A percentile compares a stretch with the other conserved stretches of the same genome.
These are phyloP conservation scores for Marasmarcha lunaedactyla DNA, from an alignment of 2,888 invertebrate genomes.

Conservation along the genomic window DNA sequence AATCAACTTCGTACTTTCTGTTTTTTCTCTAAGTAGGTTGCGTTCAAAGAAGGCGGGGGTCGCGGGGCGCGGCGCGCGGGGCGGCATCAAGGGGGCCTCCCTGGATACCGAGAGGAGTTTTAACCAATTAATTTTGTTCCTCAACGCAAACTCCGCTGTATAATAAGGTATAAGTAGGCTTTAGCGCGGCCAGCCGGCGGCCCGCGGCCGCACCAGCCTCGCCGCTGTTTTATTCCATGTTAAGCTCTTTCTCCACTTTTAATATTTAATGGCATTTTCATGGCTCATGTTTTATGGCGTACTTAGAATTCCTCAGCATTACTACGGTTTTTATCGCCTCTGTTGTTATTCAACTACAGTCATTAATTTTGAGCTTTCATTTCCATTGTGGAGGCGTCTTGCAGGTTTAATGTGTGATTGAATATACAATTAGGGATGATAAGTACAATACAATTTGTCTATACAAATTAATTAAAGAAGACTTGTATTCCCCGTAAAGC, in stretches of 20 bases:
- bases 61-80: constrained; percentile 32
- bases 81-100: constrained; percentile 52
- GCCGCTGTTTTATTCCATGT: constrained; percentile 71
- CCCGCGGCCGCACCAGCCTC: constrained; percentile 59
- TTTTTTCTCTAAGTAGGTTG: constrained; percentile 71
- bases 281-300: constrained; percentile 65
- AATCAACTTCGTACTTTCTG: constrained; percentile 67
- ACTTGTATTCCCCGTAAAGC: too few species aligned
- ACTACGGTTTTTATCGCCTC: constrained; percentile 46
- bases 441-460: too few species aligned
- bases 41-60: constrained; percentile 64
- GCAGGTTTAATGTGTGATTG: constrained; percentile 2
- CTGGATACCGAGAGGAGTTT: constrained; percentile 72
- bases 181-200: constrained; percentile 66
- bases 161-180: constrained; percentile 71
- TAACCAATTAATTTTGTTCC: constrained; percentile 74
- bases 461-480: too few species aligned
- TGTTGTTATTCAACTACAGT: constrained; percentile 31
- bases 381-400: neutral
- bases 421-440: too few species aligned
- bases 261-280: constrained; percentile 70
- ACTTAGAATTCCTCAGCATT: constrained; percentile 60
- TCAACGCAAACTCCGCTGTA: constrained; percentile 71
- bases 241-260: constrained; percentile 71
- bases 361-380: neutral